phyloP scores from a whole-genome alignment of 2,888 invertebrate species.

The Nebria brevicollis region DNA sequence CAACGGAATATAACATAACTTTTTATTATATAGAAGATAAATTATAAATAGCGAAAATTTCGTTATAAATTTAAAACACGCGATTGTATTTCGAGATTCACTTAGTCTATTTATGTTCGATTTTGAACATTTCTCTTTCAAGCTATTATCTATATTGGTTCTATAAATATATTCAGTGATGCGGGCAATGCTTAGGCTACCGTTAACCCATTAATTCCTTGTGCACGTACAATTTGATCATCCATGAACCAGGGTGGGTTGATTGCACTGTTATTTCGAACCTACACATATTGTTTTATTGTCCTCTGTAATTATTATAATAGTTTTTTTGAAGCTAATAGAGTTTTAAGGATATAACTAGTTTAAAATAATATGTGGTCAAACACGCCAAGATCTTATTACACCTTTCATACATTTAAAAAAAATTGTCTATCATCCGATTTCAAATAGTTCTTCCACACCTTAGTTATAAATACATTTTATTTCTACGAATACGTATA shows the following conservation, averaged over 20 bases:
- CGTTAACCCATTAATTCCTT: constrained; percentile 16
- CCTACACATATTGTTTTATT: constrained; percentile 7
- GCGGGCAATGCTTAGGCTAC: background rate
- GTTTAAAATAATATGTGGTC: background rate
- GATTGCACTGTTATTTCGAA: constrained; percentile 20
- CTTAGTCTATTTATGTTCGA: background rate
- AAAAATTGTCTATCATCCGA: no score
- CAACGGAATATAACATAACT: no score
- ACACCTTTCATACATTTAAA: no score
- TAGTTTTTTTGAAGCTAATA: background rate
- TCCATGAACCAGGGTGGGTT: constrained; percentile 7
- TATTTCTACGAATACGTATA: no score
- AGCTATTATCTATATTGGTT: background rate
- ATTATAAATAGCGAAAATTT: background rate
- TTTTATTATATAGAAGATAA: no score
- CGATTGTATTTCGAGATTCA: background rate
- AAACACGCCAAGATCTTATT: background rate
- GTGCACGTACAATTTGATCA: constrained; percentile 18
- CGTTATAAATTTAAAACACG: background rate
- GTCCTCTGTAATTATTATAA: background rate
- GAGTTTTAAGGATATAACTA: background rate
- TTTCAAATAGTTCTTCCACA: no score
- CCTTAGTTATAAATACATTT: no score
- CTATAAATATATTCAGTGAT: background rate
- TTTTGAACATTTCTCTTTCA: background rate